Evolutionary conservation across 2,113 vertebrate genomes (phyloP).

Genomic region (Nettapus auritus): DNA sequence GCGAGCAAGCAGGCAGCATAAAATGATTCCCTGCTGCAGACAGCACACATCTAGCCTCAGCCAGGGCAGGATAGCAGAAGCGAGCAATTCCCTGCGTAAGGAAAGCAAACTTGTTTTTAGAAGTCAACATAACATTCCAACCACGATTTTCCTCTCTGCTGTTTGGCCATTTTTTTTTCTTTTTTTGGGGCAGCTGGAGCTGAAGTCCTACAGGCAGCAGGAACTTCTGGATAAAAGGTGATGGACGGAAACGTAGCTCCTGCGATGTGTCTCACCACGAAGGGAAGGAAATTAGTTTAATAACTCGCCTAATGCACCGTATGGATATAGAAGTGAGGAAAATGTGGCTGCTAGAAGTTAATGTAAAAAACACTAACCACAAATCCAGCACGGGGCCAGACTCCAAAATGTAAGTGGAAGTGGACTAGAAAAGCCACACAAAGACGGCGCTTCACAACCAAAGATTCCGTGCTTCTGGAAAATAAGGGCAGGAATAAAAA

Average conservation of each 20-base stretch:
- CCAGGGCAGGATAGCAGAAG: neutral
- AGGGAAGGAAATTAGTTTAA: slow-evolving; percentile 18
- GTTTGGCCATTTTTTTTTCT: neutral
- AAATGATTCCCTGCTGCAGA: neutral
- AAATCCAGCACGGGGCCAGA: slow-evolving; percentile 3
- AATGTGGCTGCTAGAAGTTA: neutral
- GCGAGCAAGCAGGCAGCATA: neutral
- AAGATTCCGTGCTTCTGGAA: slow-evolving; percentile 41
- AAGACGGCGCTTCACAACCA: slow-evolving; percentile 37
- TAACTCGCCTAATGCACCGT: neutral
- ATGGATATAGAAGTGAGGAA: neutral
- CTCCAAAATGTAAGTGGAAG: slow-evolving; percentile 18
- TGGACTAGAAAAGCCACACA: slow-evolving; percentile 35
- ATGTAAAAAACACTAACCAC: slow-evolving; percentile 49
- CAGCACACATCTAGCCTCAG: neutral
- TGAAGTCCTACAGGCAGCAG: neutral
- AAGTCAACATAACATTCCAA: neutral
- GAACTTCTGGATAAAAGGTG: neutral
- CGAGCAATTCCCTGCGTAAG: neutral
- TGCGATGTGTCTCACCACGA: neutral
- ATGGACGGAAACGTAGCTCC: neutral
- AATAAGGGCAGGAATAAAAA: slow-evolving; percentile 43
- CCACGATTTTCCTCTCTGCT: neutral
- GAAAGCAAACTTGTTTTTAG: neutral
- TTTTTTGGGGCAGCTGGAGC: neutral